Evolutionary conservation across 2,797 vertebrate genomes (phyloP).

Genomic region (Nyctalus aviator): DNA sequence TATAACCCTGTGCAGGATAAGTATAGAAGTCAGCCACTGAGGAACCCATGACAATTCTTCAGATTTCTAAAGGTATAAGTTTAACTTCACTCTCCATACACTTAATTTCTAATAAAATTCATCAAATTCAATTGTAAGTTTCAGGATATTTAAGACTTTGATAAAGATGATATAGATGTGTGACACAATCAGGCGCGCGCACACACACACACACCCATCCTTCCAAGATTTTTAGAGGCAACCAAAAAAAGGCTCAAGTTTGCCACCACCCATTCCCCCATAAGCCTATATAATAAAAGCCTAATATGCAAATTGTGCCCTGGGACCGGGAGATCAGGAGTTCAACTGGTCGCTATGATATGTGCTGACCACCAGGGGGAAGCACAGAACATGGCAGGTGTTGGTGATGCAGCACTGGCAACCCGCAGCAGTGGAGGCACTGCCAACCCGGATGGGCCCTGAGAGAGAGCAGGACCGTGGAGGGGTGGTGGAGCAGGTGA

Average conservation of each 20-base stretch:
- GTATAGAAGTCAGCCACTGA: neutral
- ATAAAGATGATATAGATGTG: neutral
- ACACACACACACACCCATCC: neutral
- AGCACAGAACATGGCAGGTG: no score
- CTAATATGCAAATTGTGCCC: no score
- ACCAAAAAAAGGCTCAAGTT: neutral
- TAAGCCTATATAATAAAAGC: neutral
- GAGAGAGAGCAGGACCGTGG: rapidly evolving
- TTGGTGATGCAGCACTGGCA: no score
- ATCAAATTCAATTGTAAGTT: constrained; percentile 3
- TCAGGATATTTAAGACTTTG: constrained; percentile 8
- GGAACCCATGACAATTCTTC: neutral
- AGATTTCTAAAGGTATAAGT: constrained; percentile 63
- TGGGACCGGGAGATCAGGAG: no score
- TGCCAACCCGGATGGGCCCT: no score
- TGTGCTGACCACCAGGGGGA: no score
- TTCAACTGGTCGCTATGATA: no score
- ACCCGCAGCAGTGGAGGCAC: no score
- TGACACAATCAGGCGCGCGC: neutral
- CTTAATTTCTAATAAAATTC: constrained; percentile 54
- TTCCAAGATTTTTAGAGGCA: constrained; percentile 32
- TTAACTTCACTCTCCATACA: constrained; percentile 45
- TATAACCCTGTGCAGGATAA: constrained; percentile 32
- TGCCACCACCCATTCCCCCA: neutral
- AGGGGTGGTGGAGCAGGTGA: no score